phyloP scores from a whole-genome alignment of 2,888 invertebrate genomes.

The Meiosimyza platycephala region DNA sequence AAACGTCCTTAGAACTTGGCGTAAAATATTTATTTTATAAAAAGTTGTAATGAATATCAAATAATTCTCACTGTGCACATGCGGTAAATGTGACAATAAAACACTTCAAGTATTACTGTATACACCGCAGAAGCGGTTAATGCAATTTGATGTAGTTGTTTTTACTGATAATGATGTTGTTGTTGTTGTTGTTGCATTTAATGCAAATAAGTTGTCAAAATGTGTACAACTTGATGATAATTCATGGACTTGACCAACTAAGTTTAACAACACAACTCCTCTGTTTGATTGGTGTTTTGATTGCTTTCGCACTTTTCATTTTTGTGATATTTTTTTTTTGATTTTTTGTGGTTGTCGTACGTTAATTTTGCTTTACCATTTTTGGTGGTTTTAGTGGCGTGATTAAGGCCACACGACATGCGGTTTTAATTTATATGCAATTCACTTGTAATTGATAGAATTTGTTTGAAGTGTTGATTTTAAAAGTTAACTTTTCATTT shows the following conservation, averaged over 20 bases:
- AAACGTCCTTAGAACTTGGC: too few species aligned
- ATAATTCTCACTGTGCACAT: too few species aligned
- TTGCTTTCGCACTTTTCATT: background rate
- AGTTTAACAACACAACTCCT: background rate
- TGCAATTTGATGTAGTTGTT: background rate
- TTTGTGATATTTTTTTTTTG: background rate
- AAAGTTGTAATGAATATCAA: too few species aligned
- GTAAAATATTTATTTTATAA: too few species aligned
- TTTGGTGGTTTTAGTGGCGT: too few species aligned
- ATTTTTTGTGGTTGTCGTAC: background rate
- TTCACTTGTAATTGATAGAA: background rate
- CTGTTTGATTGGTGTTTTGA: slow-evolving; percentile 3
- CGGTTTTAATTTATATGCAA: background rate
- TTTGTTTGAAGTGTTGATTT: slow-evolving; percentile 2
- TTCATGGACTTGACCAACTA: slow-evolving; percentile 17
- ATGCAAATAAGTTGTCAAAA: slow-evolving; percentile 40
- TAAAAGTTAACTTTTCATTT: background rate
- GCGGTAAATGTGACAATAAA: too few species aligned
- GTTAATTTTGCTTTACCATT: background rate
- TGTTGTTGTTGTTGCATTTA: slow-evolving; percentile 23
- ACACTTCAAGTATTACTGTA: background rate
- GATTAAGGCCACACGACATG: background rate
- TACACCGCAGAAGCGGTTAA: background rate
- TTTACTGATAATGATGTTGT: slow-evolving; percentile 1
- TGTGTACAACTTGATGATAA: slow-evolving; percentile 34